Conservation (phyloP, 2,888 invertebrate genomes). For the Ochropleura plecta region DNA sequence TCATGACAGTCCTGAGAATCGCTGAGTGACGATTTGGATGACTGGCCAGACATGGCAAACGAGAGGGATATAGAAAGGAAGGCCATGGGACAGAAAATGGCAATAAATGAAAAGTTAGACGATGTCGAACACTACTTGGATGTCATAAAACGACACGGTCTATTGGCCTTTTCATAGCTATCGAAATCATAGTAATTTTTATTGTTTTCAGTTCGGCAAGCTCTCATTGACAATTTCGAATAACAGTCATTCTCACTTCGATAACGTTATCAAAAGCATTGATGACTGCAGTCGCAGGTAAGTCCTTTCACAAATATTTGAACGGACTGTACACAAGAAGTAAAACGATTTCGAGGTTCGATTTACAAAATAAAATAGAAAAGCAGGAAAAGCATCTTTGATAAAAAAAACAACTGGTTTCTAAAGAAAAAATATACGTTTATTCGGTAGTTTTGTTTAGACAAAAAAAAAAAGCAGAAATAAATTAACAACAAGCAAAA, state of each 20-base stretch:
- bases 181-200: too few relatives aligned
- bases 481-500: not conserved
- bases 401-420: not conserved
- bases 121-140: not conserved
- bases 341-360: too few relatives aligned
- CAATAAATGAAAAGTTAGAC: not conserved
- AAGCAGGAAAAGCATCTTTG: not conserved
- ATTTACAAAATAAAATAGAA: too few relatives aligned
- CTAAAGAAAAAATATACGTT: not conserved
- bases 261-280: not conserved
- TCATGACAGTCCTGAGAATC: too few relatives aligned
- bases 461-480: not conserved
- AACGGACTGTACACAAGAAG: too few relatives aligned
- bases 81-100: too few relatives aligned
- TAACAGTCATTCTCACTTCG: not conserved
- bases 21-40: too few relatives aligned
- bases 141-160: not conserved
- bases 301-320: too few relatives aligned
- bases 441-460: not conserved
- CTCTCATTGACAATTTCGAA: too few relatives aligned
- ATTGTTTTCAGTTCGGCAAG: too few relatives aligned
- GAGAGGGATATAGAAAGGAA: too few relatives aligned
- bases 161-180: not conserved
- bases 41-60: too few relatives aligned
- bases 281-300: not conserved